phyloP scores from a whole-genome alignment of 2,113 vertebrate species.

The Labrus mixtus region DNA sequence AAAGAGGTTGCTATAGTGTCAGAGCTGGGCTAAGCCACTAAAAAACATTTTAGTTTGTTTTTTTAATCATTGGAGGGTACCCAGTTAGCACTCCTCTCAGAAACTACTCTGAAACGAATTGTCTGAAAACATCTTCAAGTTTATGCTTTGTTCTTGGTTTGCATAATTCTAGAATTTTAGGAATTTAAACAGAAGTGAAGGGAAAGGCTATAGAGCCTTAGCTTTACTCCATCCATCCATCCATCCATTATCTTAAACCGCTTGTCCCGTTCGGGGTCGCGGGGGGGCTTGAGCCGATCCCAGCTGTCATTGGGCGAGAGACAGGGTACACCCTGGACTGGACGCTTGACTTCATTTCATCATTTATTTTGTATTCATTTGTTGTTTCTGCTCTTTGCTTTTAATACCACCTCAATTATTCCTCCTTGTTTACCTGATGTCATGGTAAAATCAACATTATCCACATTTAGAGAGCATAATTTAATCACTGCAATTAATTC shows the following conservation, averaged over 20 bases:
- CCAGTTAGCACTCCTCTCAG: neutral
- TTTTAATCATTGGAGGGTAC: neutral
- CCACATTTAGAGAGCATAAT: slow-evolving; percentile 8
- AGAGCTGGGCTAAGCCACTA: neutral
- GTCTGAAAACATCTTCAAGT: neutral
- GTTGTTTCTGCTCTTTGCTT: neutral
- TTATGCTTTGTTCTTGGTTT: neutral
- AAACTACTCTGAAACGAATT: neutral
- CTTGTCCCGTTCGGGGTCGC: too few species aligned
- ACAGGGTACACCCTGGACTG: neutral
- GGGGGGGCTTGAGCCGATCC: too few species aligned
- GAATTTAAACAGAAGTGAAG: neutral
- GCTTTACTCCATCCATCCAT: neutral
- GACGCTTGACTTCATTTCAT: neutral
- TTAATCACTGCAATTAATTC: neutral
- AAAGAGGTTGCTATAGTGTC: neutral
- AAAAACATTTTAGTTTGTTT: neutral
- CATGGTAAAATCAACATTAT: slow-evolving; percentile 25
- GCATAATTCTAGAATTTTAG: neutral
- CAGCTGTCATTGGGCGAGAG: too few species aligned
- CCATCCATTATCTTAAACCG: too few species aligned
- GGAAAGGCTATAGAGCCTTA: neutral
- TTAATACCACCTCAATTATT: neutral
- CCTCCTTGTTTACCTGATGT: slow-evolving; percentile 12
- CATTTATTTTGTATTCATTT: neutral